A percentile compares a stretch with the other conserved stretches of the same genome.
These are phyloP conservation scores for Phrynocephalus vlangalii DNA, from an alignment of 2,797 vertebrate genomes.

Conservation along the genomic window DNA sequence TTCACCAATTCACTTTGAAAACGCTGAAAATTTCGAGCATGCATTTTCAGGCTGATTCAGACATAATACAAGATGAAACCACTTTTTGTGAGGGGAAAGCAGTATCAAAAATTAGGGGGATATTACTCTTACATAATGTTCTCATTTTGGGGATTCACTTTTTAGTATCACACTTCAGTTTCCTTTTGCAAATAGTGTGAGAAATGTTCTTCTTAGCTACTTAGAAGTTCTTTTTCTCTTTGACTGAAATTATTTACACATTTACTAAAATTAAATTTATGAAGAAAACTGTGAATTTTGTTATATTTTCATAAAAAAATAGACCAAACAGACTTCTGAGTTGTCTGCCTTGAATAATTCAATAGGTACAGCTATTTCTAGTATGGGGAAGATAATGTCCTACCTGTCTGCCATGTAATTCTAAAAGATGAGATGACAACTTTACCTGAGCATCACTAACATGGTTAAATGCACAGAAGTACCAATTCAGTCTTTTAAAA, in stretches of 20 bases:
- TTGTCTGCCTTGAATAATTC: not conserved
- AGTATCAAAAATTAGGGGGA: not conserved
- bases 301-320: not conserved
- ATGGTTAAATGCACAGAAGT: not conserved
- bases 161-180: not conserved
- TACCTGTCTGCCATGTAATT: not conserved
- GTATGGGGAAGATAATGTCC: not conserved
- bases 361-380: not conserved
- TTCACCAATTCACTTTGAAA: not conserved
- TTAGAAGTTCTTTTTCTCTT: not conserved
- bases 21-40: not conserved
- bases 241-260: not conserved
- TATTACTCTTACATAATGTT: not conserved
- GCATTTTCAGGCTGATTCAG: not conserved
- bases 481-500: not conserved
- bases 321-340: not conserved
- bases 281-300: too few relatives aligned
- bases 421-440: not conserved
- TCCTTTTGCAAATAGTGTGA: not conserved
- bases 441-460: not conserved
- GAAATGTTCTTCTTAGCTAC: not conserved
- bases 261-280: not conserved
- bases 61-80: slow-evolving; percentile 1
- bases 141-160: not conserved
- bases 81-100: not conserved